Conservation (phyloP, 1,140 invertebrate genomes). For the Pentalonia nigronervosa region DNA sequence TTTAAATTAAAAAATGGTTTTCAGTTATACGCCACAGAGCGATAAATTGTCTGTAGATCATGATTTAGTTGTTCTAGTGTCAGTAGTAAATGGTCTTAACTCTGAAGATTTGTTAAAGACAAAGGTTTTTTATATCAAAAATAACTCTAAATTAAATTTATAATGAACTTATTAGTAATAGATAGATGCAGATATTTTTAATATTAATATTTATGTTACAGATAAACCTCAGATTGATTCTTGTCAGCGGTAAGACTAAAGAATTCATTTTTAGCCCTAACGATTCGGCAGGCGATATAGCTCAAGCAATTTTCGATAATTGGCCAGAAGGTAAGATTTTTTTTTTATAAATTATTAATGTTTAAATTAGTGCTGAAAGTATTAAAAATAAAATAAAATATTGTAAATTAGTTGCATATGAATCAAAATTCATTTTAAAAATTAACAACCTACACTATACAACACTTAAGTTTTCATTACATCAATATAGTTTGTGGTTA, state of each 20-base stretch:
- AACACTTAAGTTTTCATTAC: neutral
- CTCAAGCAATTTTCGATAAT: constrained; percentile 97
- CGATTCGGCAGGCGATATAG: constrained; percentile 97
- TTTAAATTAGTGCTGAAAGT: neutral
- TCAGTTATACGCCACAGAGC: constrained; percentile 46
- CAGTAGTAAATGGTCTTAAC: constrained; percentile 28
- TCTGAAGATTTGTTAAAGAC: constrained; percentile 39
- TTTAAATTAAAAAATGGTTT: constrained; percentile 45
- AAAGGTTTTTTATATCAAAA: constrained; percentile 10
- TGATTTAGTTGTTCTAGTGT: constrained; percentile 20
- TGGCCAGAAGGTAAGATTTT: constrained; percentile 88
- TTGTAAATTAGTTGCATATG: neutral
- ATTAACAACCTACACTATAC: neutral
- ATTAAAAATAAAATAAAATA: neutral
- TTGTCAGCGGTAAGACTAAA: constrained; percentile 98
- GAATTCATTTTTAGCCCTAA: constrained; percentile 97
- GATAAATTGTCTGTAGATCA: constrained; percentile 3
- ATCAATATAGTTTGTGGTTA: no score
- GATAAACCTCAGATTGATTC: constrained; percentile 96
- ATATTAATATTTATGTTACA: constrained; percentile 68
- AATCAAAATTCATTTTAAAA: neutral
- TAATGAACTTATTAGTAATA: neutral
- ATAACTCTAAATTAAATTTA: neutral
- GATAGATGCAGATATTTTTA: neutral
- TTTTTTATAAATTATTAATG: neutral